Evolutionary conservation across 2,888 invertebrate genomes (phyloP).

Genomic region (Gymnoscelis rufifasciata): DNA sequence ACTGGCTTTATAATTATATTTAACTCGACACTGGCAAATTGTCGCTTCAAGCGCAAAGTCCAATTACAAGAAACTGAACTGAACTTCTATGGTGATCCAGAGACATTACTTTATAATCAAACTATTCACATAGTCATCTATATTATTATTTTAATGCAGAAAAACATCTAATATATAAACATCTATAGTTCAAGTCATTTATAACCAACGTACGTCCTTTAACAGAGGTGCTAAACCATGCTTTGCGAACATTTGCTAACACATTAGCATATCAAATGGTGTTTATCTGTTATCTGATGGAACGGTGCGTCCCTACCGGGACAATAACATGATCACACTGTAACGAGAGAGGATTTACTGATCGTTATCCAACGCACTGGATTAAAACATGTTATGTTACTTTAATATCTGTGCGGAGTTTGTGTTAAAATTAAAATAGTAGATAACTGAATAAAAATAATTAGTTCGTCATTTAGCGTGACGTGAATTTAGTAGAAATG

Average conservation of each 20-base stretch:
- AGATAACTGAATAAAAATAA: too few relatives aligned
- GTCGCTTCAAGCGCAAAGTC: too few relatives aligned
- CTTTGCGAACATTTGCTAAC: constrained; percentile 66
- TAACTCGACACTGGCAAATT: too few relatives aligned
- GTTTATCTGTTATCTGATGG: constrained; percentile 31
- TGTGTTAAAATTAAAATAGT: background rate
- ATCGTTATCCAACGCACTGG: constrained; percentile 35
- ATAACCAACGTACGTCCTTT: background rate
- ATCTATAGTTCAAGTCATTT: background rate
- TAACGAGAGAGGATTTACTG: constrained; percentile 24
- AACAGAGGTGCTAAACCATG: constrained; percentile 53
- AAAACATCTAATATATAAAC: too few relatives aligned
- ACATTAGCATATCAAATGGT: constrained; percentile 71
- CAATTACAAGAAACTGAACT: too few relatives aligned
- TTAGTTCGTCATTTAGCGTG: too few relatives aligned
- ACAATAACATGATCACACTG: constrained; percentile 50
- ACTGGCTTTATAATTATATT: too few relatives aligned
- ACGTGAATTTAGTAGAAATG: too few relatives aligned
- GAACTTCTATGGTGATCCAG: too few relatives aligned
- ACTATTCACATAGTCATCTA: too few relatives aligned
- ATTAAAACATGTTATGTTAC: constrained; percentile 4
- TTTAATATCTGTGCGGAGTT: background rate
- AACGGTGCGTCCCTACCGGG: constrained; percentile 26
- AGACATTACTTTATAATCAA: too few relatives aligned
- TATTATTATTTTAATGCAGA: too few relatives aligned